These are phyloP conservation scores for Perca fluviatilis DNA, from an alignment of 2,113 vertebrate genomes.

Conservation along the genomic window DNA sequence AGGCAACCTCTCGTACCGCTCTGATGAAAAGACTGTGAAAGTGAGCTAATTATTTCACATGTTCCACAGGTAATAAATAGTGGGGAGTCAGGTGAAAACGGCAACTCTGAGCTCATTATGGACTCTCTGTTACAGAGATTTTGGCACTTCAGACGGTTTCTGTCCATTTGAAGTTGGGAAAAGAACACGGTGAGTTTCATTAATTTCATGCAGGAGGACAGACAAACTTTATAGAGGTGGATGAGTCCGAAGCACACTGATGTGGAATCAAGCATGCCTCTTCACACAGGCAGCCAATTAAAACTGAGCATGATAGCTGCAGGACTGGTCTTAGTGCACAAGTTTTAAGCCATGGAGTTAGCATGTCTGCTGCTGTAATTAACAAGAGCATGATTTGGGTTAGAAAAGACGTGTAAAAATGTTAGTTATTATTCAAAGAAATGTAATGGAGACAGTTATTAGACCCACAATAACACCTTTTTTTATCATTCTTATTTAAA, in stretches of 20 bases:
- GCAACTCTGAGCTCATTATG: constrained; percentile 73
- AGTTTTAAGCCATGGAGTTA: not conserved
- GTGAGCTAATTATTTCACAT: constrained; percentile 61
- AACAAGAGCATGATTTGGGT: not conserved
- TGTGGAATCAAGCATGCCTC: constrained; percentile 21
- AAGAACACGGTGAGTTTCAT: constrained; percentile 57
- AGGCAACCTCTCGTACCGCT: constrained; percentile 50
- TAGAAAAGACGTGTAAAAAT: not conserved
- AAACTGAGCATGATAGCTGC: constrained; percentile 25
- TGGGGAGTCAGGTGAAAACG: constrained; percentile 55
- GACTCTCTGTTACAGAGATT: constrained; percentile 27
- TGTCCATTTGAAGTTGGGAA: constrained; percentile 72
- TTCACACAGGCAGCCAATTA: constrained; percentile 37
- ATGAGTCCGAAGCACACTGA: constrained; percentile 33
- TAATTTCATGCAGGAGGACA: constrained; percentile 51
- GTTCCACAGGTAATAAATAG: constrained; percentile 68
- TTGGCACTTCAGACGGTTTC: constrained; percentile 68
- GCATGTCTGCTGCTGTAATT: not conserved
- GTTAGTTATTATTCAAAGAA: not conserved
- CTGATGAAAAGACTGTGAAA: constrained; percentile 58
- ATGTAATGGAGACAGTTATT: not conserved
- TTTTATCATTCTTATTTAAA: not conserved
- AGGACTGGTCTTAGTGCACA: not conserved
- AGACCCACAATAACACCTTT: not conserved
- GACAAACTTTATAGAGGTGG: constrained; percentile 28